Evolutionary conservation across 2,113 vertebrate genomes (phyloP).

Genomic region (Eleginops maclovinus): DNA sequence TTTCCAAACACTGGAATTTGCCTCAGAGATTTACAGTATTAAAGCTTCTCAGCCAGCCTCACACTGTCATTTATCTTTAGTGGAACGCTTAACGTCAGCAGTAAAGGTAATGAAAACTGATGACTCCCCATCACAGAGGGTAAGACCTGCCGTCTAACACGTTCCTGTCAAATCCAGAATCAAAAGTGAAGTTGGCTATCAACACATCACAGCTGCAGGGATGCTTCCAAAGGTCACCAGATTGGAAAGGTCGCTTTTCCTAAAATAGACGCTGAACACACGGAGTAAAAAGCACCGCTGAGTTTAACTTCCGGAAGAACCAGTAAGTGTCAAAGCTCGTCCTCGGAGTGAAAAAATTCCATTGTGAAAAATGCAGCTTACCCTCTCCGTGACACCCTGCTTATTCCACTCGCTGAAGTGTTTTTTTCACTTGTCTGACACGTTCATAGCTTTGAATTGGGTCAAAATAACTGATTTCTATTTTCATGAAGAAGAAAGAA

Average conservation of each 20-base stretch:
- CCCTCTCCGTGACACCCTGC: conserved; percentile 32
- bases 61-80: background rate
- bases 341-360: conserved; percentile 5
- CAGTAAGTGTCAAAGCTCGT: conserved; percentile 1
- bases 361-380: conserved; percentile 41
- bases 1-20: background rate
- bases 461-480: background rate
- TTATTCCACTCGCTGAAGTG: conserved; percentile 25
- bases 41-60: background rate
- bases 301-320: conserved; percentile 1
- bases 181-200: conserved; percentile 35
- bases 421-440: conserved; percentile 15
- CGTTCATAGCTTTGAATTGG: background rate
- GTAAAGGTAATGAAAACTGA: conserved; percentile 32
- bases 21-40: background rate
- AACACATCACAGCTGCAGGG: conserved; percentile 26
- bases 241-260: conserved; percentile 42
- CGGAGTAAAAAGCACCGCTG: background rate
- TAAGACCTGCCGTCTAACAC: background rate
- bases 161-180: conserved; percentile 39
- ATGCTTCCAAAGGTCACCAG: conserved; percentile 41
- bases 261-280: conserved; percentile 15
- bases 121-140: conserved; percentile 14
- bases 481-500: conserved; percentile 10
- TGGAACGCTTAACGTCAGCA: background rate